Evolutionary conservation across 2,888 invertebrate genomes (phyloP), one percentile per base, ranked within the genome.

Genomic region (Phengaris arion): DNA sequence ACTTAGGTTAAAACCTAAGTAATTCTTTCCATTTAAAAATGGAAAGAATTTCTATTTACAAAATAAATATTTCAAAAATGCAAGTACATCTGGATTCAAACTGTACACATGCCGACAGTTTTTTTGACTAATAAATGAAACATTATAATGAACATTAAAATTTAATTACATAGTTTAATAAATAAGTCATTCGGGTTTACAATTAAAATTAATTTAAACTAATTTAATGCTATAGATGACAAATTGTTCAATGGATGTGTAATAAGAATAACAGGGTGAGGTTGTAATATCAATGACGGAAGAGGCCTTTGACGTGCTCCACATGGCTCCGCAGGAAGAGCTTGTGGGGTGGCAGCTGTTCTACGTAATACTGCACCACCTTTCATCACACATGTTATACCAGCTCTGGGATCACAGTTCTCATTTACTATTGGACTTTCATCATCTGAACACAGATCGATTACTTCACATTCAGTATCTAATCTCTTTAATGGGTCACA

Each of bases 401-500:
- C 91, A 2, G 83, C 90, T 46, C 89, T 87, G 10, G 92, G 93
- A 81, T 92, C 93, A 83, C 88, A 90, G 80, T 93, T 93, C 81
- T 93, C 92, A 79, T 92, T 92, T 9, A 85, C 89, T 83, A 85
- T 86, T 68, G 86, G 81, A 80, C 84, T 85, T 78, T 96, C 96
- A 81, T 96, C 96, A 77, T 96, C 96, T 2, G 96, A 96, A 86
- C 96, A 96, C 83, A 96, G 92, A 85, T 96, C 95, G 81, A 96
- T 96, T 84, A 95, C 94, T 83, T 95, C 94, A 88, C 91, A 90
- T n/a, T 89, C 91, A 81, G 82, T 83, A 70, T 90, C 90, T 51
- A 81, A 78, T 76, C 88, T 83, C 78, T 89, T 88, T 75, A 92
- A 81, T 7, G 92, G 91, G 79, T 92, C 92, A 74, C 82, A 79